These are phyloP conservation scores for Sinocyclocheilus rhinocerous DNA, from an alignment of 2,113 vertebrate genomes.

Conservation along the genomic window DNA sequence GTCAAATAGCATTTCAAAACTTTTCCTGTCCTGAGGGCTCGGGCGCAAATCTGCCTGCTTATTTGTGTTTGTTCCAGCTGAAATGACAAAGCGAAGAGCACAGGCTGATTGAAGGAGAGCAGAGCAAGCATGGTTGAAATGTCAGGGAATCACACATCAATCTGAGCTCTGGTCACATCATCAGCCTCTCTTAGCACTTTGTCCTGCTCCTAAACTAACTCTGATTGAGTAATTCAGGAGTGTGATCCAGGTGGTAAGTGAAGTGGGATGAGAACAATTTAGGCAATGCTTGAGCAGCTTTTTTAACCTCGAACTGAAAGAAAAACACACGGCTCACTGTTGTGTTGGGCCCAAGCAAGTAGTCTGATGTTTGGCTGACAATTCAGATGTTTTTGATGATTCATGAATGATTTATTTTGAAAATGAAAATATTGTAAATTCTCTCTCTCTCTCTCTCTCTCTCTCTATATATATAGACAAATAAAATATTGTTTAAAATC, in stretches of 20 bases:
- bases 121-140: slow-evolving; percentile 73
- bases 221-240: slow-evolving; percentile 73
- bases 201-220: slow-evolving; percentile 74
- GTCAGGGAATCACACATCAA: slow-evolving; percentile 70
- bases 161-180: slow-evolving; percentile 73
- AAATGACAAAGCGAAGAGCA: slow-evolving; percentile 88
- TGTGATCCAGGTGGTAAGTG: slow-evolving; percentile 61
- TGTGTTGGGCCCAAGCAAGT: too few relatives aligned
- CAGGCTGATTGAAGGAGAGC: slow-evolving; percentile 76
- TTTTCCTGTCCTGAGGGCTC: slow-evolving; percentile 85
- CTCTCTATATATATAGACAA: too few relatives aligned
- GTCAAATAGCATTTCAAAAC: slow-evolving; percentile 99
- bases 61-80: slow-evolving; percentile 84
- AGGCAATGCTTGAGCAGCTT: slow-evolving; percentile 36
- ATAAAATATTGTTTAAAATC: too few relatives aligned
- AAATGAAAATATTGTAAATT: too few relatives aligned
- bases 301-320: slow-evolving; percentile 21
- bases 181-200: slow-evolving; percentile 72
- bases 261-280: slow-evolving; percentile 58
- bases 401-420: neutral
- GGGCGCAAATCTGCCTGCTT: slow-evolving; percentile 85
- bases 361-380: neutral
- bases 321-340: neutral
- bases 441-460: too few relatives aligned
- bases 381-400: neutral